Conservation (phyloP, 92 coral and sea anemone genomes). For the Micromussa lordhowensis region DNA sequence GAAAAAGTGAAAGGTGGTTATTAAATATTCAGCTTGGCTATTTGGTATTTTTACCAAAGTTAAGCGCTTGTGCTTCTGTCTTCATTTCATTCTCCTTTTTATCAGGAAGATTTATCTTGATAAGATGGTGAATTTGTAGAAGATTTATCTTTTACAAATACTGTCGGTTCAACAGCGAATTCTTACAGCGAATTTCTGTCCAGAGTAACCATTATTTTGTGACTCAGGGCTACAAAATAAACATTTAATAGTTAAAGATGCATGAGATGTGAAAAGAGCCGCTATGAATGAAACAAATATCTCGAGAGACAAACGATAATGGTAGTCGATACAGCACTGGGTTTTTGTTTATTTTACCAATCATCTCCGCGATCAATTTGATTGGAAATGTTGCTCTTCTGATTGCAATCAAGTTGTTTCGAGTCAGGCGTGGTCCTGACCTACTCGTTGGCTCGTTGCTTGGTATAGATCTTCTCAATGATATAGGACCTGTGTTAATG, state of each 20-base stretch:
- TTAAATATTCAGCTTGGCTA: too few relatives aligned
- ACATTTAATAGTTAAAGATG: not conserved
- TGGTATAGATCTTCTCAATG: conserved; percentile 51
- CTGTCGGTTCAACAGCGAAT: not conserved
- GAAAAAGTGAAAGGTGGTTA: too few relatives aligned
- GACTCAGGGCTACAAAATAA: not conserved
- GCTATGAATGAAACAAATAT: conserved; percentile 3
- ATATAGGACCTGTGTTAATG: conserved; percentile 52
- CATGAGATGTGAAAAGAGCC: not conserved
- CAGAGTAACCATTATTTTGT: not conserved
- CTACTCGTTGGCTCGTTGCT: conserved; percentile 58
- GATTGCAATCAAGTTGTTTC: conserved; percentile 44
- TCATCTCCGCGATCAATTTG: conserved; percentile 46
- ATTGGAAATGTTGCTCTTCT: conserved; percentile 54
- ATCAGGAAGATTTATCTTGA: not conserved
- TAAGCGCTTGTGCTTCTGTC: too few relatives aligned
- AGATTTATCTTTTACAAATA: not conserved
- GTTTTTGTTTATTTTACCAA: conserved; percentile 43
- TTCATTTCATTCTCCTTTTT: too few relatives aligned
- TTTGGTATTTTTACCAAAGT: too few relatives aligned
- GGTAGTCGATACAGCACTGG: not conserved
- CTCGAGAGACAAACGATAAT: not conserved
- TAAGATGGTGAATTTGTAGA: too few relatives aligned
- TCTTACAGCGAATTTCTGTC: not conserved
- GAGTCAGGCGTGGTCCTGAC: conserved; percentile 60